Base-by-base conservation (phyloP, 2,888 invertebrate species). In the Hesperia comma region DNA sequence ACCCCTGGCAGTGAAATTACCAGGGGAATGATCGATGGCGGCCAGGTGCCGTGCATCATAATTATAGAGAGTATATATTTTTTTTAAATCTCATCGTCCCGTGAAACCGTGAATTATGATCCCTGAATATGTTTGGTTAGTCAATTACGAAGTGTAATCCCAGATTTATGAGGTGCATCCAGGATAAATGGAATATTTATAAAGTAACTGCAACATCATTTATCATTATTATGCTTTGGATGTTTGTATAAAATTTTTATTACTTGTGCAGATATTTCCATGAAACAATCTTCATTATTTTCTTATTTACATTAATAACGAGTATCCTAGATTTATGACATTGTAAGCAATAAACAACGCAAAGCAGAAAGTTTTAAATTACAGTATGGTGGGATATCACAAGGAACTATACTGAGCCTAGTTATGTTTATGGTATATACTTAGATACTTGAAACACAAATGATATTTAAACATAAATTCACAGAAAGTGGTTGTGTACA, bases 11-110 rank as follows among this genome's bases (percentile, higher is more conserved):
- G 82, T 82, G 79, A 86, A 83, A 85, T 84, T 82, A 82, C 83
- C 78, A 75, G 73, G 73, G 72, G 73, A 71, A 81, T 88, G 87
- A 88, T 87, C 82, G 86, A 89, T 87, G 81, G 79, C 73, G 74
- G 77, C 77, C 85, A 84, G 83, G 83, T 85, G 83, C 79, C 82
- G 77, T 76, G 78, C 70, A 70, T 74, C 75, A 76, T 80, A 83
- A 85, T 84, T 84, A 81, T 74, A 74, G 71, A 68, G 72, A 51
- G 58, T 71, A 73, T 71, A 73, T 66, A 70, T 71, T 71, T 73
- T 71, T 69, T 72, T 69, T 68, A 64, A 68, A 70, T 67, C 61
- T 43, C 61, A 66, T 69, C 67, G 69, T 71, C 53, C 61, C 56
- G 61, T 46, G 69, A 56, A 69, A 70, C 68, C 68, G 70, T 72